phyloP scores from a whole-genome alignment of 2,797 vertebrate genomes.

The Acestrorhynchus altus region DNA sequence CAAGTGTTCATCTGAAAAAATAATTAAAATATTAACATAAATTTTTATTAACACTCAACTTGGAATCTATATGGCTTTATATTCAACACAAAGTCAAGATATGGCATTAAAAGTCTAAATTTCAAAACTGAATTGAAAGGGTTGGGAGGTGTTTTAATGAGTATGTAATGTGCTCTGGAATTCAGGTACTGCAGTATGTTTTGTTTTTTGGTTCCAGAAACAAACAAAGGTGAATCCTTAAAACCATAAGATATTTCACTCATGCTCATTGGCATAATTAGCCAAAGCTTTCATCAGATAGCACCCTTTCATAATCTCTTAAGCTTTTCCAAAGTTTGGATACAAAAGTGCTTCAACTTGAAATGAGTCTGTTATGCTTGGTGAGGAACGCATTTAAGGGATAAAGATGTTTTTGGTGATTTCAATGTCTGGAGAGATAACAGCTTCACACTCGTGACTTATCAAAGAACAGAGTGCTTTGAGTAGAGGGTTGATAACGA shows the following conservation, averaged over 20 bases:
- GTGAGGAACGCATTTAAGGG: neutral
- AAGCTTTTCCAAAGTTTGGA: neutral
- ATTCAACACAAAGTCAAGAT: too few species aligned
- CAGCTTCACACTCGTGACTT: constrained; percentile 1
- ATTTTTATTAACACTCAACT: neutral
- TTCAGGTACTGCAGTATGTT: neutral
- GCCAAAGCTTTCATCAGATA: constrained; percentile 43
- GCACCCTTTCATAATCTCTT: constrained; percentile 27
- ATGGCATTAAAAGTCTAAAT: too few species aligned
- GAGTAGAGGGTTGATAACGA: neutral
- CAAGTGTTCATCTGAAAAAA: neutral
- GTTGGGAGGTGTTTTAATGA: neutral
- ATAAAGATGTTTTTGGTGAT: constrained; percentile 13
- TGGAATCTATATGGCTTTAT: neutral
- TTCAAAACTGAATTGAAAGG: too few species aligned
- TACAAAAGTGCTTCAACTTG: constrained; percentile 22
- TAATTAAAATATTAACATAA: neutral
- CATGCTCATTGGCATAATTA: constrained; percentile 60
- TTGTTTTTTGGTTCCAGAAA: too few species aligned
- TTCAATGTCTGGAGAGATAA: constrained; percentile 4
- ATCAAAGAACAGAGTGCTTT: constrained; percentile 15
- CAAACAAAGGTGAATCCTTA: neutral
- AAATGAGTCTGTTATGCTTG: constrained; percentile 14
- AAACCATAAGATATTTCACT: constrained; percentile 51
- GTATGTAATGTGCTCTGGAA: constrained; percentile 4